Evolutionary conservation across 2,888 invertebrate genomes (phyloP), one percentile per base, ranked within the genome.

Genomic region (Furcula furcula): DNA sequence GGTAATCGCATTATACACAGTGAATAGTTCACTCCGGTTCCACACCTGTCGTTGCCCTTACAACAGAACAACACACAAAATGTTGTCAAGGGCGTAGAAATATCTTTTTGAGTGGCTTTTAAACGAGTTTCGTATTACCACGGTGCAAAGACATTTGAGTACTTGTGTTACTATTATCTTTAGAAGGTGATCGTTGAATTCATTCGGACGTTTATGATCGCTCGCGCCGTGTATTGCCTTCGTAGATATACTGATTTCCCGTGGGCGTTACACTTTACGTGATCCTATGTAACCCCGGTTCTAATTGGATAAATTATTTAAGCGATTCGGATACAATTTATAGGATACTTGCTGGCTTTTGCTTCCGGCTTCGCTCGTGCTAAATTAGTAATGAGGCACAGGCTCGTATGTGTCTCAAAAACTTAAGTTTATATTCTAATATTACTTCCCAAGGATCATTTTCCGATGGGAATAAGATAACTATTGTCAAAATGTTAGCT

Each of bases 61-160:
- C 4, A 21, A 34, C 33, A 45, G 18, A 26, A 25, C 27, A 30
- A 31, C 30, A 29, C 28, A 7, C 29, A 25, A 25, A 42, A 48
- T 38, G 30, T 21, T 3, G 27, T 39, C 40, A 50, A 56, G 50
- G 45, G 31, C 38, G 26, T 36, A 43, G 39, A 50, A 43, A 46
- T 37, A 38, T 38, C 31, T 20, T 40, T 40, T 38, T 32, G 33
- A 38, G 42, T 41, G 36, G 36, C 37, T 28, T 4, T 27, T 12
- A 35, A n/a, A 40, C 35, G 33, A 36, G 39, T 50, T 46, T 19
- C 12, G 40, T 11, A 28, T 7, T 30, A 21, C 14, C 16, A 15
- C 31, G 12, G 10, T 3, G 13, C 21, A 9, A 21, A n/a, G n/a
- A n/a, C n/a, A n/a, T n/a, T n/a, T n/a, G n/a, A n/a, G n/a, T n/a